phyloP scores from a whole-genome alignment of 2,888 invertebrate species.

The Euclidia mi region DNA sequence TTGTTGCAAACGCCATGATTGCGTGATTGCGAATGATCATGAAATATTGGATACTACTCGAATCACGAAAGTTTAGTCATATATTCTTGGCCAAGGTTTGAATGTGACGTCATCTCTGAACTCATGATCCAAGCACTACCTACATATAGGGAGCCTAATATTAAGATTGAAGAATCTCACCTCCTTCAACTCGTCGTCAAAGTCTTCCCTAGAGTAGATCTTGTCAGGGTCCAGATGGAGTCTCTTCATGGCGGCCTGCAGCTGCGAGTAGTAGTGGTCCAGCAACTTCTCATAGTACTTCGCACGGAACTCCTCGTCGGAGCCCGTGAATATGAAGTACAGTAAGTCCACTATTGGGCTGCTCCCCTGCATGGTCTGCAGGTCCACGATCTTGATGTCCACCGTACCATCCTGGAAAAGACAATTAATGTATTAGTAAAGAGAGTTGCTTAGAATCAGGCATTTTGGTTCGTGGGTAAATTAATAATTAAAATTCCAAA shows the following conservation, averaged over 20 bases:
- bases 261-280: slow-evolving; percentile 59
- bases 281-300: slow-evolving; percentile 53
- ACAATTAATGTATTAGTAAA: not conserved
- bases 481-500: no score
- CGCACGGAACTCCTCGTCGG: slow-evolving; percentile 70
- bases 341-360: slow-evolving; percentile 66
- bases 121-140: no score
- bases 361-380: slow-evolving; percentile 69
- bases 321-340: slow-evolving; percentile 71
- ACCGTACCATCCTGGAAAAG: slow-evolving; percentile 61
- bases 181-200: slow-evolving; percentile 66
- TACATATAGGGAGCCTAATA: no score
- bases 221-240: slow-evolving; percentile 59
- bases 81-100: no score
- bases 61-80: no score
- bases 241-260: slow-evolving; percentile 55
- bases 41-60: no score
- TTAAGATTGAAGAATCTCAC: slow-evolving; percentile 36
- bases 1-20: no score
- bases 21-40: no score
- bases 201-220: slow-evolving; percentile 65
- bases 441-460: not conserved
- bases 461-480: no score
- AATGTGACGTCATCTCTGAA: no score
- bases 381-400: slow-evolving; percentile 65